Percentiles rank a stretch among this genome's conserved stretches.
Conservation (phyloP, 1,140 invertebrate species). For the Diachasmimorpha longicaudata region DNA sequence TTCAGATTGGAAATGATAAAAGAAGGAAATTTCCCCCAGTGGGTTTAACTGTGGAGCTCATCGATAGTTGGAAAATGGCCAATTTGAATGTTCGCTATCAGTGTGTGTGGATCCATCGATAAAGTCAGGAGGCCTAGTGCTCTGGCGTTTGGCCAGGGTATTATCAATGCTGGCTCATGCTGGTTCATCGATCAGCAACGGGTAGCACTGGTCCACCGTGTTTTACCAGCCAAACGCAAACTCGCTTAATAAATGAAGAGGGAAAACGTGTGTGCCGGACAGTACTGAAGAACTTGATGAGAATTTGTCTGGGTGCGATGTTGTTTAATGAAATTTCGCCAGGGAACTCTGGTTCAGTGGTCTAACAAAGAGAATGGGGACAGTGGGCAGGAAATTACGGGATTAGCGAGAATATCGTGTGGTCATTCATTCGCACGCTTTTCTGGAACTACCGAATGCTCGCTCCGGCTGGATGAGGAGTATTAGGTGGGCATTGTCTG, state of each 20-base stretch:
- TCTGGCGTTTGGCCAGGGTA: slow-evolving; percentile 39
- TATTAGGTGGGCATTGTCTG: too few species aligned
- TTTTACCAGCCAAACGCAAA: background rate
- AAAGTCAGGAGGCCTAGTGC: slow-evolving; percentile 8
- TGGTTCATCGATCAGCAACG: background rate
- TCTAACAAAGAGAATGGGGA: too few species aligned
- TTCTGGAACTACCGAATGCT: too few species aligned
- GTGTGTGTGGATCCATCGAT: slow-evolving; percentile 15
- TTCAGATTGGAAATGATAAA: background rate
- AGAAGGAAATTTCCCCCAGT: background rate
- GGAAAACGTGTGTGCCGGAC: background rate
- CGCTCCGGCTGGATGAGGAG: too few species aligned
- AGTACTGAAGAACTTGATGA: background rate
- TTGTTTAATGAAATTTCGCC: too few species aligned
- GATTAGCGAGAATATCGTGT: too few species aligned
- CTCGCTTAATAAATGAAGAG: background rate
- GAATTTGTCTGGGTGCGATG: too few species aligned
- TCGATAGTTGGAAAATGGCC: slow-evolving; percentile 23
- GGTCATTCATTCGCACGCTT: too few species aligned
- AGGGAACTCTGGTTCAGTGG: too few species aligned
- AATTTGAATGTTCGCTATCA: background rate
- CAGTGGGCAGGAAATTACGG: too few species aligned
- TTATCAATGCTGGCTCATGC: slow-evolving; percentile 15
- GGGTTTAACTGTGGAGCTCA: background rate
- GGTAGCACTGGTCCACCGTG: slow-evolving; percentile 9